Conservation (phyloP, 2,113 vertebrate genomes). For the Siniperca chuatsi region DNA sequence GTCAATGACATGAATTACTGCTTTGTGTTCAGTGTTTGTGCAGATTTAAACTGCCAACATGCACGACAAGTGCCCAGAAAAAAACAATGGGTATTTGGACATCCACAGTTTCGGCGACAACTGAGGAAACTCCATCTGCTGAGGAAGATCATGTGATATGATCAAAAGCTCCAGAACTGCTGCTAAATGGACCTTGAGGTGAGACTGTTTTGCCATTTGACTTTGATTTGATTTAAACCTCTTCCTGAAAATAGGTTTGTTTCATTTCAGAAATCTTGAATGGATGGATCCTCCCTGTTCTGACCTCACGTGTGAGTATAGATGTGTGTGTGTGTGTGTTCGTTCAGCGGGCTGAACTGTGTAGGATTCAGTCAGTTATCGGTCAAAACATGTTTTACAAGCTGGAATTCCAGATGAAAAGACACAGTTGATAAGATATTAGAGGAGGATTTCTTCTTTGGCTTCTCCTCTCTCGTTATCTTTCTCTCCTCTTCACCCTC, state of each 20-base stretch:
- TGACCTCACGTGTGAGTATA: background rate
- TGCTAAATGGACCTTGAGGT: background rate
- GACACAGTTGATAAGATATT: constrained; percentile 2
- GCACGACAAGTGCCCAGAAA: no score
- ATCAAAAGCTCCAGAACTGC: background rate
- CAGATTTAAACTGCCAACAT: background rate
- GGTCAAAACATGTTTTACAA: constrained; percentile 41
- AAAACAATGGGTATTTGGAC: background rate
- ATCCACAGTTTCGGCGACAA: background rate
- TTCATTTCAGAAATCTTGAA: background rate
- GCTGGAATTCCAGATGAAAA: constrained; percentile 24
- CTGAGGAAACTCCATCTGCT: background rate
- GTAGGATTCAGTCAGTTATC: constrained; percentile 19
- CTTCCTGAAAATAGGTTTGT: background rate
- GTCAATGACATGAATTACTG: background rate
- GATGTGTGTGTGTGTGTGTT: background rate
- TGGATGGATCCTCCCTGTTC: background rate
- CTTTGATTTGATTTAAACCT: background rate
- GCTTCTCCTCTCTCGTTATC: background rate
- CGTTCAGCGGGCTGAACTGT: background rate
- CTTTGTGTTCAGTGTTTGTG: background rate
- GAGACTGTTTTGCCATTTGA: background rate
- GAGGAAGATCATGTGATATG: background rate
- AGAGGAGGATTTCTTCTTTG: background rate
- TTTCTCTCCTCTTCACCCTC: background rate